Percentiles rank a stretch among this genome's conserved stretches.
Conservation (phyloP, 2,113 vertebrate genomes). For the Strix uralensis region DNA sequence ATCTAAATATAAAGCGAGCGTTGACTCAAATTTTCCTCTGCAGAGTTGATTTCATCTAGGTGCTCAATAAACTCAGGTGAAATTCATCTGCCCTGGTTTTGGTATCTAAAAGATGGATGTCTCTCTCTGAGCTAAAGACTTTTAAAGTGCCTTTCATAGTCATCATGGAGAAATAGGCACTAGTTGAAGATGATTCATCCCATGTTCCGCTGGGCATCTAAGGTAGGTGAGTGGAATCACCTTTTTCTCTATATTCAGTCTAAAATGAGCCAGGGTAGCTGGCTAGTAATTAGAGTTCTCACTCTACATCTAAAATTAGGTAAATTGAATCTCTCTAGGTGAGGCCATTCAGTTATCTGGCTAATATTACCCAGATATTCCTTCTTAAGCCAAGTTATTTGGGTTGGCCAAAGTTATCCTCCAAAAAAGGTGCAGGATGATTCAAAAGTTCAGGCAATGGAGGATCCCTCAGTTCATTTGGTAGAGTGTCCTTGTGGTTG, state of each 20-base stretch:
- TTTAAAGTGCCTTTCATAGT: not conserved
- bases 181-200: not conserved
- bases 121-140: not conserved
- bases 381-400: not conserved
- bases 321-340: not conserved
- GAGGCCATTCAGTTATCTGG: not conserved
- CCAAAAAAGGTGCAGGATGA: not conserved
- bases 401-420: not conserved
- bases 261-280: not conserved
- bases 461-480: not conserved
- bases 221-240: not conserved
- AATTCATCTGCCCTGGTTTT: not conserved
- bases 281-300: not conserved
- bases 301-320: not conserved
- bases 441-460: not conserved
- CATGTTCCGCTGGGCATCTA: not conserved
- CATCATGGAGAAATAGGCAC: not conserved
- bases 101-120: not conserved
- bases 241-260: not conserved
- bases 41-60: not conserved
- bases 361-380: not conserved
- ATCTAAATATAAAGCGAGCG: not conserved
- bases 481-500: not conserved
- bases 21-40: not conserved
- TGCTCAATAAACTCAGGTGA: not conserved